Conservation (phyloP, 2,797 vertebrate genomes). For the Morelia viridis region DNA sequence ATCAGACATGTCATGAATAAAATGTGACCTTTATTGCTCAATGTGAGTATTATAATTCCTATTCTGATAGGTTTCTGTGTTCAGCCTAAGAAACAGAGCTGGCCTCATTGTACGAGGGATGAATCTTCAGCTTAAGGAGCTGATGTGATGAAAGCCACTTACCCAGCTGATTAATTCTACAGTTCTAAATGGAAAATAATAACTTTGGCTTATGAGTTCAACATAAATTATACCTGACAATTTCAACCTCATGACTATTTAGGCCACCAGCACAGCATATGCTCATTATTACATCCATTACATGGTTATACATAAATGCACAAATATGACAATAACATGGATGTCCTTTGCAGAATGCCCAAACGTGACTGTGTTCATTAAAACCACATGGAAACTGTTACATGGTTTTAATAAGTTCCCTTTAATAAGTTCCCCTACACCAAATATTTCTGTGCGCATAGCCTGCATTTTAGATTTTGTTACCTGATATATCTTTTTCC, state of each 20-base stretch:
- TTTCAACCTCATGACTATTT: neutral
- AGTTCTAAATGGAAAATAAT: accelerated
- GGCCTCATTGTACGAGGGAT: neutral
- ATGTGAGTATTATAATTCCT: neutral
- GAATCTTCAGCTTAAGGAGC: neutral
- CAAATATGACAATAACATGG: neutral
- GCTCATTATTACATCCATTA: neutral
- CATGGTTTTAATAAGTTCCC: neutral
- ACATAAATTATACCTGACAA: neutral
- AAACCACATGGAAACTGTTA: conserved; percentile 4
- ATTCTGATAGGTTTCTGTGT: neutral
- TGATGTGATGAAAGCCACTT: neutral
- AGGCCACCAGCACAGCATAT: neutral
- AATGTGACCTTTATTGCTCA: neutral
- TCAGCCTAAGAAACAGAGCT: neutral
- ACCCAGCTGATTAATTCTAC: neutral
- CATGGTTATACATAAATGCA: neutral
- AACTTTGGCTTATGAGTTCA: neutral
- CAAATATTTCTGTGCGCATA: neutral
- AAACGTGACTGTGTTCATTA: accelerated
- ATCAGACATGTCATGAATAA: neutral
- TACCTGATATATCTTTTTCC: conserved; percentile 42
- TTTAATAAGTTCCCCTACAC: neutral
- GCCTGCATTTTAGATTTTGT: neutral
- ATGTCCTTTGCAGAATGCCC: neutral